phyloP scores from a whole-genome alignment of 2,888 invertebrate species.

The Bedellia somnulentella region DNA sequence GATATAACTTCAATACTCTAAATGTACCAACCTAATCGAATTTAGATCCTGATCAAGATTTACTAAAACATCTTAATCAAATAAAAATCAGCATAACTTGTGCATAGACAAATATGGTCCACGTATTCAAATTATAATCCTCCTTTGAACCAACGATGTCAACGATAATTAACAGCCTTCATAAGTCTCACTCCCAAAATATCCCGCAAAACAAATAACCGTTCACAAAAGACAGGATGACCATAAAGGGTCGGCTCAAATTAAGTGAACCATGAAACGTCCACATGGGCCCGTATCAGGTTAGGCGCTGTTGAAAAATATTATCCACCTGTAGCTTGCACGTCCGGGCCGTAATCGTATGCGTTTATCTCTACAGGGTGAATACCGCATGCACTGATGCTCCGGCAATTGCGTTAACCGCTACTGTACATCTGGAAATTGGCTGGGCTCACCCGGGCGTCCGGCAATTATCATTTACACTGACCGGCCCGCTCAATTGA shows the following conservation, averaged over 20 bases:
- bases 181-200: too few relatives aligned
- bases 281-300: too few relatives aligned
- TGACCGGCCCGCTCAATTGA: slow-evolving; percentile 23
- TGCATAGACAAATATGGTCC: too few relatives aligned
- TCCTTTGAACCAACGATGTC: too few relatives aligned
- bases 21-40: too few relatives aligned
- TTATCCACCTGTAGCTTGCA: slow-evolving; percentile 57
- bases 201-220: slow-evolving; percentile 44
- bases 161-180: too few relatives aligned
- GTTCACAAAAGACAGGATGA: slow-evolving; percentile 32
- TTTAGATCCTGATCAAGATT: too few relatives aligned
- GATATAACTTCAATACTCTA: too few relatives aligned
- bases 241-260: slow-evolving; percentile 23
- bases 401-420: neutral
- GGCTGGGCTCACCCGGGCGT: slow-evolving; percentile 24
- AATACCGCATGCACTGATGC: slow-evolving; percentile 7
- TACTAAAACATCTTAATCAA: too few relatives aligned
- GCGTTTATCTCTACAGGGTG: slow-evolving; percentile 47
- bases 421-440: slow-evolving; percentile 20
- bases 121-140: too few relatives aligned
- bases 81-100: too few relatives aligned
- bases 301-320: too few relatives aligned
- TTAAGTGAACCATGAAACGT: slow-evolving; percentile 27
- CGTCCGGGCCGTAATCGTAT: slow-evolving; percentile 36
- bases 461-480: slow-evolving; percentile 50